Percentiles rank a stretch among this genome's conserved stretches.
These are phyloP conservation scores for Alaudala cheleensis DNA, from an alignment of 2,113 vertebrate genomes.

Conservation along the genomic window DNA sequence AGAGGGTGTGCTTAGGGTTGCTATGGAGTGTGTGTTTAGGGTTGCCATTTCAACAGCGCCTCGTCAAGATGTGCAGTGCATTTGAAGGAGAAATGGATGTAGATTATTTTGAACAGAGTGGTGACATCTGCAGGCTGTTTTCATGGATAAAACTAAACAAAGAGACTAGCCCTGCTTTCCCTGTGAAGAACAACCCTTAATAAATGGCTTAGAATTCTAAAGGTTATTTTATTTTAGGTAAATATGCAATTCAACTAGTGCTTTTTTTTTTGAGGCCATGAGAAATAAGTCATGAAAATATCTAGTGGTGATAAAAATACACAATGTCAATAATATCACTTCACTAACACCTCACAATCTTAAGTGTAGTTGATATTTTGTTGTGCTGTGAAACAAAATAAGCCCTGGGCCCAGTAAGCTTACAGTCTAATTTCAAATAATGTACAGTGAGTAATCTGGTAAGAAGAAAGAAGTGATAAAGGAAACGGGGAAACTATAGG, in stretches of 20 bases:
- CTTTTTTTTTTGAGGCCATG: neutral
- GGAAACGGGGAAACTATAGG: neutral
- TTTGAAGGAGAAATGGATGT: neutral
- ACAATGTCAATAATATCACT: neutral
- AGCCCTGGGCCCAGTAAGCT: neutral
- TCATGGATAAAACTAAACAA: neutral
- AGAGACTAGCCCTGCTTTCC: neutral
- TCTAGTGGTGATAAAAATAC: neutral
- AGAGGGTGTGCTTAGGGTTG: neutral
- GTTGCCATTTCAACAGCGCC: neutral
- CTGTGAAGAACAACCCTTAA: neutral
- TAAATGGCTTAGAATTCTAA: neutral
- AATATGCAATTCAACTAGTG: neutral
- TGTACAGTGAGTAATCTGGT: neutral
- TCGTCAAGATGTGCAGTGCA: neutral
- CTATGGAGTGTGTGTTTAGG: neutral
- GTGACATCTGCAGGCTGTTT: slow-evolving; percentile 21
- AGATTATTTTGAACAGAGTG: neutral
- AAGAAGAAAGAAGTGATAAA: neutral
- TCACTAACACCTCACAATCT: neutral
- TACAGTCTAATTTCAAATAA: neutral
- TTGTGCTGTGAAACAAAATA: neutral
- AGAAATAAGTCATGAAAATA: neutral
- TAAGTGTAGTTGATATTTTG: neutral
- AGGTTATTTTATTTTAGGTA: neutral